A percentile compares a stretch with the other conserved stretches of the same genome.
These are phyloP conservation scores for Lepus americanus DNA, from an alignment of 2,113 vertebrate genomes.

Conservation along the genomic window DNA sequence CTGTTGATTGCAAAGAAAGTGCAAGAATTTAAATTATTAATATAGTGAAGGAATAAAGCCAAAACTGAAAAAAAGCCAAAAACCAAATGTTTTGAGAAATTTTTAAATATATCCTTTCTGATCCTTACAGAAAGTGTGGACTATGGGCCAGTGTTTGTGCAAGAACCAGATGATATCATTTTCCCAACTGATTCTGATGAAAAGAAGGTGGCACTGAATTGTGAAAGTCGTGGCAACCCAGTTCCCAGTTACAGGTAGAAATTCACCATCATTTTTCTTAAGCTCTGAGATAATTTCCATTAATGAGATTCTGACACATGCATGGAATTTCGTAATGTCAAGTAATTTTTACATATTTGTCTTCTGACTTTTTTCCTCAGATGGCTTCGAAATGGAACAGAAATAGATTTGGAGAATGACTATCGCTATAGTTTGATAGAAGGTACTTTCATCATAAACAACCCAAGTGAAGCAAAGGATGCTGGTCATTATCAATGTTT, in stretches of 20 bases:
- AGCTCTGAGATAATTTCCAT: constrained; percentile 17
- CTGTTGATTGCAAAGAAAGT: neutral
- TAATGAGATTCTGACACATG: neutral
- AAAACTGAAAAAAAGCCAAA: neutral
- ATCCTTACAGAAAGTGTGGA: constrained; percentile 91
- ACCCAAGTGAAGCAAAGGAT: constrained; percentile 92
- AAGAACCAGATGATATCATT: constrained; percentile 94
- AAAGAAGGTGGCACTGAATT: constrained; percentile 95
- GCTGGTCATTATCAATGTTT: constrained; percentile 95
- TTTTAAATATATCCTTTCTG: constrained; percentile 50
- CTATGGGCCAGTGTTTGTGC: constrained; percentile 95
- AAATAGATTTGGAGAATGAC: constrained; percentile 91
- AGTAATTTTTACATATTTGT: constrained; percentile 31
- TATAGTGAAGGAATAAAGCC: neutral
- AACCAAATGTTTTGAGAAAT: neutral
- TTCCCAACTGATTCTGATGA: constrained; percentile 95
- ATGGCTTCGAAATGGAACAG: constrained; percentile 95
- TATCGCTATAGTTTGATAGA: constrained; percentile 93
- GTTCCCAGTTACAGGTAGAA: constrained; percentile 93
- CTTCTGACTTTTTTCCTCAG: constrained; percentile 84
- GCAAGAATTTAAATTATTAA: neutral
- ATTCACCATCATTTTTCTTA: neutral
- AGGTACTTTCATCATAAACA: constrained; percentile 94
- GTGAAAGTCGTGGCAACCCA: constrained; percentile 94
- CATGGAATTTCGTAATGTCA: neutral